Evolutionary conservation across 1,140 invertebrate genomes (phyloP).

Genomic region (Homalodisca vitripennis): DNA sequence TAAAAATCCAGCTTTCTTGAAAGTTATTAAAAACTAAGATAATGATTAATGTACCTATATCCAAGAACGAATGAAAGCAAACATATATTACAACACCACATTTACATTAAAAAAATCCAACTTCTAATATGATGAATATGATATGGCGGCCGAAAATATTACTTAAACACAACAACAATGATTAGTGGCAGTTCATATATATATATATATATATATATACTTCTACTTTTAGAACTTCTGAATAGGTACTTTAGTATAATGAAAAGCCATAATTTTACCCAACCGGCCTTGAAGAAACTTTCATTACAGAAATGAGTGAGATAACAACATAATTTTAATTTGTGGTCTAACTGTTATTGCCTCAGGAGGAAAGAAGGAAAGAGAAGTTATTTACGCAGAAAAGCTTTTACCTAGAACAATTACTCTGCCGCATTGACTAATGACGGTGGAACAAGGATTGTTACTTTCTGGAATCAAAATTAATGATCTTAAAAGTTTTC

Average conservation of each 20-base stretch:
- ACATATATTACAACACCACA: too few relatives aligned
- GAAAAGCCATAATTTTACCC: neutral
- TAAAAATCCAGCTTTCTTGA: too few relatives aligned
- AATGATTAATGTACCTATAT: too few relatives aligned
- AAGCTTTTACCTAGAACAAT: neutral
- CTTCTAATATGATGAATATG: too few relatives aligned
- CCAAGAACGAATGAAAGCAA: too few relatives aligned
- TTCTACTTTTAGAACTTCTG: neutral
- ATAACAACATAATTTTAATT: neutral
- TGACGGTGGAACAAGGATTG: neutral
- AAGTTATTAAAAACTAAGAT: too few relatives aligned
- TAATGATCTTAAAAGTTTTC: constrained; percentile 1
- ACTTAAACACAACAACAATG: too few relatives aligned
- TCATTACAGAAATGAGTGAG: neutral
- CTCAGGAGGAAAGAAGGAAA: neutral
- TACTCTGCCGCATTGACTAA: neutral
- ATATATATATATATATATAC: neutral
- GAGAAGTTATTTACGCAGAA: neutral
- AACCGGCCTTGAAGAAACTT: neutral
- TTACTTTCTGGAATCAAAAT: constrained; percentile 10
- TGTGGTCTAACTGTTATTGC: too few relatives aligned
- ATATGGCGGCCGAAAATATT: too few relatives aligned
- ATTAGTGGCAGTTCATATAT: too few relatives aligned
- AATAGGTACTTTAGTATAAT: neutral
- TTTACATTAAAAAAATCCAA: too few relatives aligned